Percentiles rank a stretch among this genome's conserved stretches.
Evolutionary conservation across 2,113 vertebrate species (phyloP).

Genomic region (Colistium nudipinnis): DNA sequence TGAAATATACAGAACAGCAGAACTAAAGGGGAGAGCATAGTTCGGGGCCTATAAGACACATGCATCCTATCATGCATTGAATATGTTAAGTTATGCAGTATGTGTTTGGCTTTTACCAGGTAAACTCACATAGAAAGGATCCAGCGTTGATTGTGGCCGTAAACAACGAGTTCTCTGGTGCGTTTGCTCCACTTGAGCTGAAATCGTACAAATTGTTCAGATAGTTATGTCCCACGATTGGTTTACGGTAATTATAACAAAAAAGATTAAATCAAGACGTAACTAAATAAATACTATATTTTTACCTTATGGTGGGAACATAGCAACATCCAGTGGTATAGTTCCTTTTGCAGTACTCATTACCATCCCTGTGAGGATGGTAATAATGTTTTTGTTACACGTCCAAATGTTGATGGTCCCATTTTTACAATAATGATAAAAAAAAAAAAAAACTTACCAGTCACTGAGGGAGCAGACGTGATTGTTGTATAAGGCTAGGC

Average conservation of each 20-base stretch:
- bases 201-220: not conserved
- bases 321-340: constrained; percentile 68
- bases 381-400: not conserved
- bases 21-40: constrained; percentile 62
- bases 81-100: not conserved
- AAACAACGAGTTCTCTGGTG: constrained; percentile 81
- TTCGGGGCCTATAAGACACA: not conserved
- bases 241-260: not conserved
- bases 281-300: not conserved
- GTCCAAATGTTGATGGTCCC: not conserved
- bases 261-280: not conserved
- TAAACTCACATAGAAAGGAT: constrained; percentile 81
- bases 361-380: constrained; percentile 65
- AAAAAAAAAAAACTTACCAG: constrained; percentile 75
- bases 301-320: constrained; percentile 81
- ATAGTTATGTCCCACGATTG: not conserved
- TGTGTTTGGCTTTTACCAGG: not conserved
- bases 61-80: not conserved
- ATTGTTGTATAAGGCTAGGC: constrained; percentile 67
- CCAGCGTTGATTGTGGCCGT: constrained; percentile 77
- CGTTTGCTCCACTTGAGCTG: constrained; percentile 76
- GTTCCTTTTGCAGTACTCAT: constrained; percentile 70
- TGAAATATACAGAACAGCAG: constrained; percentile 80
- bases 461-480: constrained; percentile 82
- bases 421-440: not conserved